Percentiles rank a stretch among this genome's conserved stretches.
Conservation (phyloP, 2,797 vertebrate genomes). For the Enteromius trimaculatus region DNA sequence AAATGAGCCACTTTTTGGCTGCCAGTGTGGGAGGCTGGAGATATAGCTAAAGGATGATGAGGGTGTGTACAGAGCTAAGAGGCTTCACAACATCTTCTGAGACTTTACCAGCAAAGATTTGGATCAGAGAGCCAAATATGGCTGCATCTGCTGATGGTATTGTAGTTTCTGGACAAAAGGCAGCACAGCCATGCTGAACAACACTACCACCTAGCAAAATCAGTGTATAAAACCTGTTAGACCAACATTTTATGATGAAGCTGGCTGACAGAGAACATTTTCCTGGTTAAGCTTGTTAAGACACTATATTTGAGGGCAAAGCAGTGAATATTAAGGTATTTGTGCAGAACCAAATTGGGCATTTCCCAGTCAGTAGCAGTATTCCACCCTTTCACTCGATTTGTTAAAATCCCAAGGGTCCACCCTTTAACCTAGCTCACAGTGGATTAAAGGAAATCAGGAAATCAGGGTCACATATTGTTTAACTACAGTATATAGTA, state of each 20-base stretch:
- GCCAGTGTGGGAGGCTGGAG: conserved; percentile 41
- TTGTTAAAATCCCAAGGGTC: not conserved
- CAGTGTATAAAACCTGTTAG: not conserved
- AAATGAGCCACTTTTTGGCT: conserved; percentile 49
- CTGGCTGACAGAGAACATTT: not conserved
- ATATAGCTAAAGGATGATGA: conserved; percentile 22
- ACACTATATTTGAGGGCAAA: not conserved
- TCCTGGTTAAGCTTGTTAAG: not conserved
- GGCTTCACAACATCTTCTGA: conserved; percentile 41
- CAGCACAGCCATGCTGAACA: not conserved
- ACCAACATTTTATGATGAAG: conserved; percentile 3
- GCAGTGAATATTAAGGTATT: not conserved
- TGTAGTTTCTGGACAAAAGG: not conserved
- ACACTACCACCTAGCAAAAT: not conserved
- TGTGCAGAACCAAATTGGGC: not conserved
- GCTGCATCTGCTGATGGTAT: not conserved
- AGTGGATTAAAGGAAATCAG: not conserved
- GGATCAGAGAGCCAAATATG: conserved; percentile 17
- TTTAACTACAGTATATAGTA: no score
- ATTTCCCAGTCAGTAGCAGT: not conserved
- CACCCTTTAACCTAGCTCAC: not conserved
- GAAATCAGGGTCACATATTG: no score
- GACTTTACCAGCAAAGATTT: conserved; percentile 26
- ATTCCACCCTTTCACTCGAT: not conserved
- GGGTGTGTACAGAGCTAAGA: conserved; percentile 12